A percentile compares a stretch with the other conserved stretches of the same genome.
These are phyloP conservation scores for Catocala sponsa DNA, from an alignment of 2,888 invertebrate genomes.

Conservation along the genomic window DNA sequence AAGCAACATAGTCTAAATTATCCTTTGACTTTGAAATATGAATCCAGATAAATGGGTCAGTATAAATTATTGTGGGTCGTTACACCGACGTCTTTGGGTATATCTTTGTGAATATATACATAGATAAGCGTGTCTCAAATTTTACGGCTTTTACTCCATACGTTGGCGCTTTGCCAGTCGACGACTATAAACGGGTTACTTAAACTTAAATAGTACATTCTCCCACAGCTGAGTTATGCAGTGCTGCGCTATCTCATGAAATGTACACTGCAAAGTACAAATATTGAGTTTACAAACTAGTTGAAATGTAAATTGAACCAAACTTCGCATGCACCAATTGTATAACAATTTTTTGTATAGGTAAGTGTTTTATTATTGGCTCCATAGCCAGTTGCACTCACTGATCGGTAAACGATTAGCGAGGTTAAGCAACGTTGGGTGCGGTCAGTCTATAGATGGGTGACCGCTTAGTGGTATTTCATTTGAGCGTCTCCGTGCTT, in stretches of 20 bases:
- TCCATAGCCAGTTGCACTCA: too few species aligned
- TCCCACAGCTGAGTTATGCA: conserved; percentile 42
- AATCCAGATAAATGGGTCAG: conserved; percentile 38
- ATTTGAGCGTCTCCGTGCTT: too few species aligned
- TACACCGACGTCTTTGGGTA: conserved; percentile 27
- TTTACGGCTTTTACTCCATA: conserved; percentile 45
- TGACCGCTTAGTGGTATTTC: too few species aligned
- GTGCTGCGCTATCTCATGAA: conserved; percentile 31
- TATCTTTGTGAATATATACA: conserved; percentile 30
- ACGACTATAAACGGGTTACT: conserved; percentile 53
- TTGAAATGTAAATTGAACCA: conserved; percentile 25
- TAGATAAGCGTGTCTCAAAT: conserved; percentile 43
- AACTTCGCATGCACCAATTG: conserved; percentile 3
- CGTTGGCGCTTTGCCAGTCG: conserved; percentile 54
- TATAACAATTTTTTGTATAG: background rate
- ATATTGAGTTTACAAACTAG: conserved; percentile 24
- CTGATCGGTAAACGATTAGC: too few species aligned
- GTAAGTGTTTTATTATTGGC: background rate
- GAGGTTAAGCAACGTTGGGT: too few species aligned
- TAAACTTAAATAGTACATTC: conserved; percentile 53
- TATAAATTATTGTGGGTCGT: conserved; percentile 34
- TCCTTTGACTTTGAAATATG: conserved; percentile 33
- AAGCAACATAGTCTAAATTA: conserved; percentile 24
- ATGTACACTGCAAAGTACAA: conserved; percentile 24
- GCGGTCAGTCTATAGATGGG: too few species aligned